Evolutionary conservation across 2,888 invertebrate genomes (phyloP), one percentile per base, ranked within the genome.

Genomic region (Drosophila neutralis): DNA sequence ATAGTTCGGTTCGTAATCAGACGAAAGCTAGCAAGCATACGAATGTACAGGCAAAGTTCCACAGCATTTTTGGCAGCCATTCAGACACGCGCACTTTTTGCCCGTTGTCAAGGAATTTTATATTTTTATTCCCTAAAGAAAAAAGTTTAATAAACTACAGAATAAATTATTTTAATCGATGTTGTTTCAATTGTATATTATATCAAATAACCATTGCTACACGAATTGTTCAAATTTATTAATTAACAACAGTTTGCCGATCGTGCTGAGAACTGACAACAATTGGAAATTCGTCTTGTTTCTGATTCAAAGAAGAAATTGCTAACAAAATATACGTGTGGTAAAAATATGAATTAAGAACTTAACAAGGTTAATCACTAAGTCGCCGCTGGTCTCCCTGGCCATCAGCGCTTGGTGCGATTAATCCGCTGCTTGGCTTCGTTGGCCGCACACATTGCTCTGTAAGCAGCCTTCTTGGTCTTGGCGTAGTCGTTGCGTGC

Each of bases 401-500:
- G n/a, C 4, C 18, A 18, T 68, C 52, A 63, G 11, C 48, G 18
- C 0, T 58, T 33, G 31, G 11, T 4, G 7, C 21, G 58, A 38
- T 71, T 58, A 10, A 77, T 53, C 1, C 90, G 87, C 6, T 95
- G 94, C 80, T 95, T 95, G 8, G 96, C 96, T 21, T 95, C 95
- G 27, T 94, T 94, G 0, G 96, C 96, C 0, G 96, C 94, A 63
- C 94, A 94, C 31, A 94, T 94, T 0, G 96, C 96, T 67, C 94
- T 94, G 60, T 94, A 94, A 0, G 95, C 95, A 0, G 96, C 95
- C 72, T 95, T 94, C 85, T 95, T 95, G 0, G 96, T 96, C 29
- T 95, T 95, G 0, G 94, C 92, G 54, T 95, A 94, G 77, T 96
- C 96, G 0, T 93, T 93, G 66, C 95, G 94, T 0, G 95, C 95